These are phyloP conservation scores for Odocoileus hemionus DNA, from an alignment of 2,113 vertebrate genomes.

Conservation along the genomic window DNA sequence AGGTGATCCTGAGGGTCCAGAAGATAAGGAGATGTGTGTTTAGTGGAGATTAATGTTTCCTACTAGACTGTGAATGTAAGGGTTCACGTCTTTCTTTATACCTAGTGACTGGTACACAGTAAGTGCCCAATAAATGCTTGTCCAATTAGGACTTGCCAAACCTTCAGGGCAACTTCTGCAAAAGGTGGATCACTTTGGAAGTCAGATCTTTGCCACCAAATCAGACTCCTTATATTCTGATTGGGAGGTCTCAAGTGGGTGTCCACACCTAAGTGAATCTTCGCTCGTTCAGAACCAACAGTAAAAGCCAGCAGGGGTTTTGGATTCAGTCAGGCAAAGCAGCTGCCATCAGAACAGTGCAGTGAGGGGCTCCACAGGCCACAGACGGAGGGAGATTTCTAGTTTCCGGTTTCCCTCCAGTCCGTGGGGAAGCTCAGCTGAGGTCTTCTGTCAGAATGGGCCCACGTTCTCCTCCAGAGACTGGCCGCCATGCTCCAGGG, in stretches of 20 bases:
- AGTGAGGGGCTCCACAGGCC: not conserved
- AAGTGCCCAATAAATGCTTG: not conserved
- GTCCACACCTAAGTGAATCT: not conserved
- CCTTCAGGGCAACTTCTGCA: not conserved
- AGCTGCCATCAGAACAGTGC: not conserved
- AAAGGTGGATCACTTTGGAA: not conserved
- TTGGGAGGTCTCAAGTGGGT: not conserved
- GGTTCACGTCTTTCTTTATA: not conserved
- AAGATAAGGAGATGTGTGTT: not conserved
- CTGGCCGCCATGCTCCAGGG: not conserved
- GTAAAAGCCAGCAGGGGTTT: not conserved
- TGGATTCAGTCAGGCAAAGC: not conserved
- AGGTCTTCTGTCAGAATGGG: too few species aligned
- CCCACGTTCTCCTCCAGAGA: rapidly evolving
- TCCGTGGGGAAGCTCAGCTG: not conserved
- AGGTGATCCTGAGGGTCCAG: not conserved
- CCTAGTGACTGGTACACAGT: not conserved
- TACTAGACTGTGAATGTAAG: not conserved
- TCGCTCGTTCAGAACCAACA: not conserved
- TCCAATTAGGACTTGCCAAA: not conserved
- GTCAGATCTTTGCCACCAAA: not conserved
- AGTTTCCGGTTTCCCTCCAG: not conserved
- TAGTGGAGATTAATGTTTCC: not conserved
- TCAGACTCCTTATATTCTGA: not conserved
- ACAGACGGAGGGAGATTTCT: not conserved